Evolutionary conservation across 2,888 invertebrate species (phyloP), one percentile per base, ranked within the genome.

Genomic region (Hartigia nigra): DNA sequence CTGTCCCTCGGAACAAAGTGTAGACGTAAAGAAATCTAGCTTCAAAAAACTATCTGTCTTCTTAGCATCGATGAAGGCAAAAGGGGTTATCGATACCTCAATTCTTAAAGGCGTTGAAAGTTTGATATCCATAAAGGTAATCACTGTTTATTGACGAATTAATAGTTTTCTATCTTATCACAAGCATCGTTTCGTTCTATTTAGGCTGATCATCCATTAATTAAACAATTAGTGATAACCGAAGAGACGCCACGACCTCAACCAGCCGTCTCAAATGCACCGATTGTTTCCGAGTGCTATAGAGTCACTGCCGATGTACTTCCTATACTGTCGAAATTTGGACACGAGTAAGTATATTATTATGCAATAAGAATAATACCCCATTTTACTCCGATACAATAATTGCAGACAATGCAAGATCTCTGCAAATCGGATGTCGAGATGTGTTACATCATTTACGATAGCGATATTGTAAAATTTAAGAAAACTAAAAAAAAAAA

Each of bases 41-140:
- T 97, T 95, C 88, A 98, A 98, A 92, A 98, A 98, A 92, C 92
- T 98, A 78, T 95, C 97, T 23, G 95, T 96, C 81, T 98, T 98
- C 89, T 92, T 98, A 37, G 95, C 95, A 80, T 94, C 94, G 82
- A 97, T 98, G 96, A 89, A 87, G 80, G 81, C 82, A 12, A 88
- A 87, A 81, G 90, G 89, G 36, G 80, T 91, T 75, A 88, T 91
- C 11, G 87, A 88, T 55, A 91, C 91, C 11, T 88, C 87, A 4
- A 86, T 89, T 81, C 95, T 95, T 69, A 96, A 96, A 90, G 98
- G 98, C 36, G 96, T 98, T 70, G 96, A 96, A 88, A 96, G 95
- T 81, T 94, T 98, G 79, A 93, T 94, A 75, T 93, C 93, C 0
- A 92, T 97, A 32, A 94, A 95, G 88, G 89, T 92, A 84, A 74